A percentile compares a stretch with the other conserved stretches of the same genome.
These are phyloP conservation scores for Drosophila niveifrons DNA, from an alignment of 2,888 invertebrate species.

Conservation along the genomic window DNA sequence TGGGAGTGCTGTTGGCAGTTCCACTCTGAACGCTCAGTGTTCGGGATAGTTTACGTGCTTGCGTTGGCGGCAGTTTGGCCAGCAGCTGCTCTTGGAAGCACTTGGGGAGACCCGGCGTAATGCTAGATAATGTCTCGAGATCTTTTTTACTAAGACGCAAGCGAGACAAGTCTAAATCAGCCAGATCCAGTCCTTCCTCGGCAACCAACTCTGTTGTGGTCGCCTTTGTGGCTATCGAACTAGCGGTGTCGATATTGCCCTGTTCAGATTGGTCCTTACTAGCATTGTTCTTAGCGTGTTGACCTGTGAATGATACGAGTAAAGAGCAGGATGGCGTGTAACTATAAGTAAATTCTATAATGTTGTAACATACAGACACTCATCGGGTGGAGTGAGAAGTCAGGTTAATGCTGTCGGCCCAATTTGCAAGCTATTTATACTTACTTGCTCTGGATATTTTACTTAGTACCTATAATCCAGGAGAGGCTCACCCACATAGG, in stretches of 20 bases:
- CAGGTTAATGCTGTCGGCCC: slow-evolving; percentile 28
- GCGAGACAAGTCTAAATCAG: slow-evolving; percentile 89
- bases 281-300: slow-evolving; percentile 41
- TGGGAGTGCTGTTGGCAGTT: slow-evolving; percentile 42
- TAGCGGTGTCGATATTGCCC: slow-evolving; percentile 17
- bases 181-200: slow-evolving; percentile 86
- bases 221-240: neutral
- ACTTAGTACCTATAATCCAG: slow-evolving; percentile 32
- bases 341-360: neutral
- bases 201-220: slow-evolving; percentile 3
- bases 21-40: slow-evolving; percentile 86
- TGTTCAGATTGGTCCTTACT: slow-evolving; percentile 13
- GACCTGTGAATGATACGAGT: slow-evolving; percentile 55
- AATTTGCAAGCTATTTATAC: slow-evolving; percentile 37
- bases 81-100: slow-evolving; percentile 90
- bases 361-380: slow-evolving; percentile 3
- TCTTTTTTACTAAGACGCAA: slow-evolving; percentile 90
- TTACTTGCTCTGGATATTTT: slow-evolving; percentile 52
- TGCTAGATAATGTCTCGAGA: slow-evolving; percentile 89
- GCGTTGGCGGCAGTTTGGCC: slow-evolving; percentile 89
- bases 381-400: neutral
- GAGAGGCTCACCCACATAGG: slow-evolving; percentile 4
- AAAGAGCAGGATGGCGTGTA: slow-evolving; percentile 2
- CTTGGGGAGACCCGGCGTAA: slow-evolving; percentile 90
- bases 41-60: slow-evolving; percentile 89